Percentiles rank a stretch among this genome's conserved stretches.
Conservation (phyloP, 2,113 vertebrate genomes). For the Thryonomys swinderianus region DNA sequence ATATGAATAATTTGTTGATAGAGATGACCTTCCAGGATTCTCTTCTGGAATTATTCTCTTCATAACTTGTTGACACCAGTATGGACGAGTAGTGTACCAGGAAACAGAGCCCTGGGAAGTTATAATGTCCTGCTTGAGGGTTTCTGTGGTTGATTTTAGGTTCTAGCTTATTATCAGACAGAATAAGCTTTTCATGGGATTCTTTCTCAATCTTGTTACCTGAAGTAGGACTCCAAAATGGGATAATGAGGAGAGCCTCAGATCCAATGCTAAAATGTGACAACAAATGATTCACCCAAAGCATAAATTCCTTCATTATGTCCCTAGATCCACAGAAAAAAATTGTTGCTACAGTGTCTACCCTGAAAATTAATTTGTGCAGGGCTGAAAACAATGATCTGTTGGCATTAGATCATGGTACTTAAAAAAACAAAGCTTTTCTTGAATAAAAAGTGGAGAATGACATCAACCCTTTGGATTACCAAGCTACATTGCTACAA, state of each 20-base stretch:
- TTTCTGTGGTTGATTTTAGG: neutral
- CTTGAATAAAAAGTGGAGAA: slow-evolving; percentile 54
- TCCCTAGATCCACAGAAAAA: neutral
- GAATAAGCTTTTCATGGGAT: neutral
- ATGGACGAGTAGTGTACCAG: neutral
- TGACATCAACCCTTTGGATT: slow-evolving; percentile 68
- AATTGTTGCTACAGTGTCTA: neutral
- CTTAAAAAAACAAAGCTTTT: slow-evolving; percentile 56
- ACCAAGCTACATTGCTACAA: slow-evolving; percentile 46
- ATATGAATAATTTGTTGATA: neutral
- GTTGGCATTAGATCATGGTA: slow-evolving; percentile 15
- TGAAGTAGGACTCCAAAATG: slow-evolving; percentile 6
- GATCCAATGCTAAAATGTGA: neutral
- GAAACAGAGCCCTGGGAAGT: neutral
- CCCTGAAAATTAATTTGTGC: neutral
- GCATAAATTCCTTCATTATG: neutral
- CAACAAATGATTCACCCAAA: slow-evolving; percentile 1
- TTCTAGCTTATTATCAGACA: neutral
- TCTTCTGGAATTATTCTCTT: neutral
- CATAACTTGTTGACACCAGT: neutral
- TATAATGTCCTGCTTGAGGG: neutral
- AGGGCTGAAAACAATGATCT: slow-evolving; percentile 21
- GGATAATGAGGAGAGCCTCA: neutral
- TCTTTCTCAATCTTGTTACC: slow-evolving; percentile 22
- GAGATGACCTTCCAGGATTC: neutral